phyloP scores from a whole-genome alignment of 1,140 invertebrate genomes.

The Drosophila tsacasi region DNA sequence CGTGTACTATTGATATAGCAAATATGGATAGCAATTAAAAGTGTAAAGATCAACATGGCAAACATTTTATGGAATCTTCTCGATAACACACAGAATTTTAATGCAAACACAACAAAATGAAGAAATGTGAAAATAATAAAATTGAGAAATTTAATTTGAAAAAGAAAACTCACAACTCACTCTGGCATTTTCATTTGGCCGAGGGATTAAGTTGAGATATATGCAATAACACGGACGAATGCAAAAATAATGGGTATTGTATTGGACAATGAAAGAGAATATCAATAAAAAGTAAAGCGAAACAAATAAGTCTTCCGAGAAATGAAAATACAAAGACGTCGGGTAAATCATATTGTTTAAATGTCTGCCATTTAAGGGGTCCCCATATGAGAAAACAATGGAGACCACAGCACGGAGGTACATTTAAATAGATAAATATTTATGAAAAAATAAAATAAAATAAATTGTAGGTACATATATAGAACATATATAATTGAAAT shows the following conservation, averaged over 20 bases:
- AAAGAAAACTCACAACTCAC: conserved; percentile 13
- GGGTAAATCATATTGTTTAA: neutral
- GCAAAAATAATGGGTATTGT: neutral
- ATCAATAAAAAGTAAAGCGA: conserved; percentile 15
- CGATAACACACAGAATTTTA: conserved; percentile 50
- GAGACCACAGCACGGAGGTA: neutral
- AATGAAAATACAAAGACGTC: neutral
- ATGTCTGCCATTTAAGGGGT: conserved; percentile 3
- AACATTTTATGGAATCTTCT: conserved; percentile 67
- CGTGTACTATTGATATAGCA: conserved; percentile 53
- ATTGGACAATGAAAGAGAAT: conserved; percentile 1
- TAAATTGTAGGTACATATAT: neutral
- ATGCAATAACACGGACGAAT: neutral
- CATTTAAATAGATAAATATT: neutral
- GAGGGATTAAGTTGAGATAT: conserved; percentile 13
- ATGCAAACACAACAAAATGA: conserved; percentile 56
- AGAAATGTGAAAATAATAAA: conserved; percentile 63
- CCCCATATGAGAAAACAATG: neutral
- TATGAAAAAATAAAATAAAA: neutral
- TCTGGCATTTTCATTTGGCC: conserved; percentile 3
- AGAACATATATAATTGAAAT: neutral
- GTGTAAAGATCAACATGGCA: conserved; percentile 49
- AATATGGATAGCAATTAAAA: conserved; percentile 54
- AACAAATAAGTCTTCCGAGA: neutral
- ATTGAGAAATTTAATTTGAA: conserved; percentile 72